Conservation (phyloP, 2,797 vertebrate species). For the Okamejei kenojei region DNA sequence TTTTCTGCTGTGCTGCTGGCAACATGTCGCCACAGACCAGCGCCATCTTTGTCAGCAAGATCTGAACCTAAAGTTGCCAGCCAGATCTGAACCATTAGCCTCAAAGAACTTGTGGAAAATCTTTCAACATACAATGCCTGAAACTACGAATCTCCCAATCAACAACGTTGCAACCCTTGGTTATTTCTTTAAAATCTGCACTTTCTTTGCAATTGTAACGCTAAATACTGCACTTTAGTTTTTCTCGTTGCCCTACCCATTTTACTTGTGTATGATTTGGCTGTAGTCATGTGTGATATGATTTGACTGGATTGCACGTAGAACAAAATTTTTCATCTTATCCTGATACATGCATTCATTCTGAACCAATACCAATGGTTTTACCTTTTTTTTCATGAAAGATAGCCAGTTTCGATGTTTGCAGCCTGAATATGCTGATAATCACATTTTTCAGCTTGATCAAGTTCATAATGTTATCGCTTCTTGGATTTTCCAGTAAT, state of each 20-base stretch:
- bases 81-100: background rate
- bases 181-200: too few relatives aligned
- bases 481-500: slow-evolving; percentile 89
- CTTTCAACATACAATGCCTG: background rate
- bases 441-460: slow-evolving; percentile 66
- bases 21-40: too few relatives aligned
- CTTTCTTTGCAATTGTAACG: too few relatives aligned
- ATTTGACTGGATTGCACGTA: too few relatives aligned
- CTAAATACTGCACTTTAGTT: too few relatives aligned
- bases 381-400: slow-evolving; percentile 71
- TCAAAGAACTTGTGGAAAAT: background rate
- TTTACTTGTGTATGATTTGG: too few relatives aligned
- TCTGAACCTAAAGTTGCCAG: background rate
- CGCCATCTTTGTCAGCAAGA: background rate
- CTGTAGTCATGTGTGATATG: too few relatives aligned
- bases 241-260: too few relatives aligned
- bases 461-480: slow-evolving; percentile 71
- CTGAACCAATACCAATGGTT: slow-evolving; percentile 31
- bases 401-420: slow-evolving; percentile 59
- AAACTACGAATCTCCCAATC: background rate
- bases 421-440: slow-evolving; percentile 72
- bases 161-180: too few relatives aligned
- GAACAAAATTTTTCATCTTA: too few relatives aligned
- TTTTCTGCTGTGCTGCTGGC: too few relatives aligned
- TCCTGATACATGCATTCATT: too few relatives aligned